Evolutionary conservation across 2,113 vertebrate species (phyloP), one percentile per base, ranked within the genome.

Genomic region (Paramormyrops kingsleyae): DNA sequence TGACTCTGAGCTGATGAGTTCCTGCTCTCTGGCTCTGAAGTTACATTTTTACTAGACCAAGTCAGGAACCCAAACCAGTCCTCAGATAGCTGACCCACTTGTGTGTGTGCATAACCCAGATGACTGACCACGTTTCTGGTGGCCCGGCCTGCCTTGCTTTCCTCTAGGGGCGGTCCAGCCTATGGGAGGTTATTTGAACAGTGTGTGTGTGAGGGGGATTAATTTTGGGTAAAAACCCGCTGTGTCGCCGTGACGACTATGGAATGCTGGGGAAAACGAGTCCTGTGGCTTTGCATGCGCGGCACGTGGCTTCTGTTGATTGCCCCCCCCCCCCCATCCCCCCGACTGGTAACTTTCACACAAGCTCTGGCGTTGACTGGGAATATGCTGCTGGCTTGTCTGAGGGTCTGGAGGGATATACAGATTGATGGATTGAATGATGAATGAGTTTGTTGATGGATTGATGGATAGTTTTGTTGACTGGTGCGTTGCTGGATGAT

Each of bases 221-320:
- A 35, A 87, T 87, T 52, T 87, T 47, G 50, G 85, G 53, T 87
- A 56, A 87, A 39, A 53, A 6, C 50, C 85, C 13, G 31, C 50
- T 87, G 49, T 56, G 85, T 87, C 15, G 50, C 85, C 50, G 85
- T 87, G 85, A 87, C 50, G 17, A 87, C 85, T 87, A 24, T 47
- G 50, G 85, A 87, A 87, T 35, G 85, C 50, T 87, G 49, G 31
- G 31, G n/a, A 87, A 35, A 56, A 39, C 3, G 85, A 53, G 31
- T 87, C 85, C 47, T 47, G 35, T 12, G 83, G n/a, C 24, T 47
- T 47, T n/a, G 44, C 83, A 50, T 86, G 83, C 74, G n/a, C 13
- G 10, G 46, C 62, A 49, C 44, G 46, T 27, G 19, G 42, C 39
- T 49, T 10, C 83, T 85, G 83, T 12, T 49, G 35, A 42, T 42